Evolutionary conservation across 2,797 vertebrate species (phyloP), one percentile per base, ranked within the genome.

Genomic region (Triplophysa yarkandensis): DNA sequence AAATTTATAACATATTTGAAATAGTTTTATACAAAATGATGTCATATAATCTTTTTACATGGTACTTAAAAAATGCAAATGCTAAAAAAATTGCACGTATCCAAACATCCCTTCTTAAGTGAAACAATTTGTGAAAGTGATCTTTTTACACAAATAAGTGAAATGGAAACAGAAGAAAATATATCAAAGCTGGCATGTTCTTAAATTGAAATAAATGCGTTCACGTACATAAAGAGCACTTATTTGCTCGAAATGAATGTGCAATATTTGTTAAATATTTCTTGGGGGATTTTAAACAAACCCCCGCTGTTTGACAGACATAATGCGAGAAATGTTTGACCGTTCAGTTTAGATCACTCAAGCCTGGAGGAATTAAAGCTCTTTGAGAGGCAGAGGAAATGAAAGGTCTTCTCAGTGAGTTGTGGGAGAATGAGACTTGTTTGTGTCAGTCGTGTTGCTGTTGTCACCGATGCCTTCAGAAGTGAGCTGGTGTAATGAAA

Each of bases 331-430:
- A 52, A 63, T 9, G 3, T 46, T 58, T 28, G 52, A 4, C 39
- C 34, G 77, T 41, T 71, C 28, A 27, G 23, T 65, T 36, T 17
- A 32, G n/a, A 57, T 54, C 41, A 19, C 19, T 71, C 27, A 0
- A 0, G 27, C 52, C 44, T 52, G 4, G 28, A 73, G 62, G 55
- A 75, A 19, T 27, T 34, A 39, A 55, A 55, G 58, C 48, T 65
- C 36, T 76, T 54, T 66, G 68, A 78, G 69, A 52, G 36, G 14
- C 44, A 58, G 34, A 48, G 62, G 46, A 52, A 61, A 61, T 61
- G 55, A 39, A 16, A 6, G 30, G 25, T 16, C 41, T 2, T 50
- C 46, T 32, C 50, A 46, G 36, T 44, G 46, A 52, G 57, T 8
- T 48, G 23, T 55, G 25, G 27, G 6, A 27, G 23, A 67, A 32